Evolutionary conservation across 2,113 vertebrate species (phyloP).

Genomic region (Corythornis cristatus): DNA sequence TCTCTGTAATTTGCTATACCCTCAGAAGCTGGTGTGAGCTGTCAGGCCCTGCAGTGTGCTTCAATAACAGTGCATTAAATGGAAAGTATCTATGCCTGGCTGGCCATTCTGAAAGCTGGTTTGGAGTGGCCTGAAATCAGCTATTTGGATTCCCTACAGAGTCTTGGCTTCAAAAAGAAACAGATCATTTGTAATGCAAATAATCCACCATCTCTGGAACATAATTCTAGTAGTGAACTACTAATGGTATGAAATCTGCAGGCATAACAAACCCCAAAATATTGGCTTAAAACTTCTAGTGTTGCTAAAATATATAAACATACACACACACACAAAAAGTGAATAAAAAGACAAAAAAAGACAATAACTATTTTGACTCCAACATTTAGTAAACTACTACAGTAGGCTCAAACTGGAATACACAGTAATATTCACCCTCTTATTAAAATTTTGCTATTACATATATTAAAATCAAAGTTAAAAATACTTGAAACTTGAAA

Average conservation of each 20-base stretch:
- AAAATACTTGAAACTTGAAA: neutral
- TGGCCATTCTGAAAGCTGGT: slow-evolving; percentile 51
- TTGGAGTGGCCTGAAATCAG: slow-evolving; percentile 31
- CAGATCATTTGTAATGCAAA: slow-evolving; percentile 59
- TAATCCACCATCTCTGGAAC: neutral
- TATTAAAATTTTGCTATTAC: neutral
- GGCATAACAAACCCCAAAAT: neutral
- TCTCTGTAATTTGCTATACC: slow-evolving; percentile 89
- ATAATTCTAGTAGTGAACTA: neutral
- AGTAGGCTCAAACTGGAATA: neutral
- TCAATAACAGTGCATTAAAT: slow-evolving; percentile 56
- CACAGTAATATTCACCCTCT: neutral
- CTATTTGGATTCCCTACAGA: slow-evolving; percentile 35
- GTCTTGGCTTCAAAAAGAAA: slow-evolving; percentile 39
- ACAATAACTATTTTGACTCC: neutral
- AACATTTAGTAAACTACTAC: neutral
- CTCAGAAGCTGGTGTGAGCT: slow-evolving; percentile 78
- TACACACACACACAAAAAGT: too few relatives aligned
- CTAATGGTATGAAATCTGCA: neutral
- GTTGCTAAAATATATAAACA: neutral
- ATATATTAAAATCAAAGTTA: neutral
- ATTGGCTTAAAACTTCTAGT: neutral
- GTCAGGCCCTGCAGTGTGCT: slow-evolving; percentile 29
- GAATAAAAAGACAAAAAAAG: neutral
- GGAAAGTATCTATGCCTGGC: slow-evolving; percentile 43